Percentiles rank a stretch among this genome's conserved stretches.
Conservation (phyloP, 2,888 invertebrate species). For the Thereva unica region DNA sequence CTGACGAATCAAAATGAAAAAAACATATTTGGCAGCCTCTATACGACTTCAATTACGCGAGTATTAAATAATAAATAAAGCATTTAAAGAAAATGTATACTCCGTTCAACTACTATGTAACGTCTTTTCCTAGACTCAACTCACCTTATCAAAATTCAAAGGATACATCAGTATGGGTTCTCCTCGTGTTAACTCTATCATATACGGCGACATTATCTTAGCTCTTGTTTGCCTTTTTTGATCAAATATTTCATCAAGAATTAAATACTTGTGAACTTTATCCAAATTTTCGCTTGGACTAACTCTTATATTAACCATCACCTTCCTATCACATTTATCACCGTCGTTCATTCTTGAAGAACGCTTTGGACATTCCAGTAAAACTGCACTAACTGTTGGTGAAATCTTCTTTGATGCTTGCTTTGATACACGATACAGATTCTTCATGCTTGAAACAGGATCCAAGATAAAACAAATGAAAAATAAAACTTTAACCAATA, state of each 20-base stretch:
- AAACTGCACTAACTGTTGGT: constrained; percentile 45
- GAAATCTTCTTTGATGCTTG: constrained; percentile 9
- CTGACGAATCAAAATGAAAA: no score
- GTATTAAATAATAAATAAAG: no score
- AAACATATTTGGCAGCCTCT: no score
- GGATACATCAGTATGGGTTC: constrained; percentile 50
- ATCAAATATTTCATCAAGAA: constrained; percentile 49
- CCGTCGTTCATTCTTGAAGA: not conserved
- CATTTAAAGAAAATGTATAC: no score
- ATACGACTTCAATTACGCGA: no score
- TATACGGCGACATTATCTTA: constrained; percentile 48
- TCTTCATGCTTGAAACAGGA: not conserved
- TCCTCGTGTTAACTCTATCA: constrained; percentile 48
- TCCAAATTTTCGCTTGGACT: constrained; percentile 44
- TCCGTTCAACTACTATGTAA: not conserved
- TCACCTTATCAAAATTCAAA: constrained; percentile 47
- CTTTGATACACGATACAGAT: constrained; percentile 22
- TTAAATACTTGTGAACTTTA: constrained; percentile 45
- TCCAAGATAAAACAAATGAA: not conserved
- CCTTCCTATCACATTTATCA: constrained; percentile 44
- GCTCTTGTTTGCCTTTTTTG: constrained; percentile 44
- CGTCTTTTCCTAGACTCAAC: not conserved
- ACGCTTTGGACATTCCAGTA: constrained; percentile 45
- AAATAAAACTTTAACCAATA: not conserved
- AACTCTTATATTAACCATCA: constrained; percentile 47